Percentiles rank a stretch among this genome's conserved stretches.
phyloP scores from a whole-genome alignment of 2,797 vertebrate species.

The Clarias fuscus region DNA sequence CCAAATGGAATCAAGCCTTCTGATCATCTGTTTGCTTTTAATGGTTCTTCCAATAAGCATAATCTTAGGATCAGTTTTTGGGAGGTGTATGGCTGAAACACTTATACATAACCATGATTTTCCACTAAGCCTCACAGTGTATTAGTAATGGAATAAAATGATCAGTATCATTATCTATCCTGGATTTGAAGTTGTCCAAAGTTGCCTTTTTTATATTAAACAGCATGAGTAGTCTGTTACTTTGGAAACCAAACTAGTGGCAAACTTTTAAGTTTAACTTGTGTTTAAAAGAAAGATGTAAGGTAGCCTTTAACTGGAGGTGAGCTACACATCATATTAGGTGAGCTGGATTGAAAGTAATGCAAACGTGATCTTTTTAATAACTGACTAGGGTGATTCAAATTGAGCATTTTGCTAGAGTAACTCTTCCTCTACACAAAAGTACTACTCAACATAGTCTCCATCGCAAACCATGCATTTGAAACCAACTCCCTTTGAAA shows the following conservation, averaged over 20 bases:
- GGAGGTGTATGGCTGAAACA: not conserved
- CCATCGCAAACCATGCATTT: no score
- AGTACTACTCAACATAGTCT: no score
- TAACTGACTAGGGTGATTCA: no score
- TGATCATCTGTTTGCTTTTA: conserved; percentile 36
- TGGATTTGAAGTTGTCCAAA: not conserved
- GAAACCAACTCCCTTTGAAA: no score
- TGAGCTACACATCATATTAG: not conserved
- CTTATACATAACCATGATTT: not conserved
- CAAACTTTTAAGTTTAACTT: not conserved
- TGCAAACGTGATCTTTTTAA: no score
- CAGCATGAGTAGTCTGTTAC: not conserved
- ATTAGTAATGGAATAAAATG: conserved; percentile 24
- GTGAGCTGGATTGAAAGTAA: no score
- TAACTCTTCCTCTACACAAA: no score
- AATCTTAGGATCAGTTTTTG: conserved; percentile 9
- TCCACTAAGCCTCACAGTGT: conserved; percentile 3
- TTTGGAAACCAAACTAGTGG: not conserved
- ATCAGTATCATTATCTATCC: not conserved
- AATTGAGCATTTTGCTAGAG: no score
- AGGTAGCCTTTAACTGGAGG: not conserved
- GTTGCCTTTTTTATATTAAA: not conserved
- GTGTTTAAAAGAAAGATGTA: not conserved
- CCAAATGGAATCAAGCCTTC: conserved; percentile 7
- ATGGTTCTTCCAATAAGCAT: not conserved